Evolutionary conservation across 2,888 invertebrate species (phyloP), one percentile per base, ranked within the genome.

Genomic region (Perdita meconis): DNA sequence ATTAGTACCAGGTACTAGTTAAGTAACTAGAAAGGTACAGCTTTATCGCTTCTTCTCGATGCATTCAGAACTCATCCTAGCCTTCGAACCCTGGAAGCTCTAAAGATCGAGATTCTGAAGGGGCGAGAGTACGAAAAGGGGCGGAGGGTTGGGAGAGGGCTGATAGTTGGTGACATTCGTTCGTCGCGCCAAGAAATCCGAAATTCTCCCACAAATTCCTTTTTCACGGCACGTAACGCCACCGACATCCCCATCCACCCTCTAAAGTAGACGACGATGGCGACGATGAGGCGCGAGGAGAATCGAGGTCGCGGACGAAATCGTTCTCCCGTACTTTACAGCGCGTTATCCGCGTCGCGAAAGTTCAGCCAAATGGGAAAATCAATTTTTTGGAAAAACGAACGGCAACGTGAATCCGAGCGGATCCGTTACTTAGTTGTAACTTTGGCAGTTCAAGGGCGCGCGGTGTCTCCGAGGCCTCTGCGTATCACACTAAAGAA

Each of bases 191-290:
- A 81, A 80, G 83, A 85, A 84, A 83, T 85, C 81, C 83, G 81
- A 85, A 84, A 83, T 85, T 80, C 74, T 68, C 69, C 56, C 70
- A 64, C 77, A 78, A 80, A 84, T 84, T 84, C 76, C 76, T 84
- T 85, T 85, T 84, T 83, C 85, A 78, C 69, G 73, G 83, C 85
- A 85, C 84, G 84, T 84, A 85, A 67, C 72, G 53, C 64, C 61
- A 47, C 67, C 70, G 69, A 61, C 74, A 56, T 26, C 79, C 68
- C 68, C 83, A 55, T 66, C 81, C 68, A 68, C 72, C 51, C 65
- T 50, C 53, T 19, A 75, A 77, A 78, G 65, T 67, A 78, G 80
- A 55, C 60, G 77, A 72, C 53, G 78, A 67, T 60, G 76, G 71
- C 81, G 78, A 72, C 78, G 61, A 81, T 77, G 79, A 76, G 81